A percentile compares a stretch with the other conserved stretches of the same genome.
Conservation (phyloP, 1,140 invertebrate species). For the Oryctes rhinoceros region DNA sequence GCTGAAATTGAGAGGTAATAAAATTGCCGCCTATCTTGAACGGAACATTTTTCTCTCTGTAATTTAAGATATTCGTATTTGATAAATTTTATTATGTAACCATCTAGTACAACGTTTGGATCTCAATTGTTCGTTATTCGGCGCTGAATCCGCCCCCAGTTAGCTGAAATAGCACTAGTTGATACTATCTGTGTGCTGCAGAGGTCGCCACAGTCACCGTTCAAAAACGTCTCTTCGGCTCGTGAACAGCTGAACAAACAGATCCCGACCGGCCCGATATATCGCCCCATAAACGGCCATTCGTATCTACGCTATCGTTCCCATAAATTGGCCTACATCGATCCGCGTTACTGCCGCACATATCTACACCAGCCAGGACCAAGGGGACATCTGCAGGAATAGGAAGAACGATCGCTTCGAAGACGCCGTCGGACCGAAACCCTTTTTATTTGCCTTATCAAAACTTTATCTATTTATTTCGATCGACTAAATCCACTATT, state of each 20-base stretch:
- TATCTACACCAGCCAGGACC: neutral
- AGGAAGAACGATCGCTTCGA: neutral
- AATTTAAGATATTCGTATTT: no score
- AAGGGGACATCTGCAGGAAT: neutral
- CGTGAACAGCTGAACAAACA: conserved; percentile 3
- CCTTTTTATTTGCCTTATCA: conserved; percentile 15
- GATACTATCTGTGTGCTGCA: no score
- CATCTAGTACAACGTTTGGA: no score
- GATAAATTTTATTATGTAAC: no score
- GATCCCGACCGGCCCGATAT: neutral
- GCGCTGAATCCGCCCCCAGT: no score
- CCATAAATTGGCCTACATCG: neutral
- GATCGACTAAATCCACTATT: conserved; percentile 10
- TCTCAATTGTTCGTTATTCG: no score
- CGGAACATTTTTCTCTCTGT: no score
- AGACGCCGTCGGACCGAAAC: conserved; percentile 3
- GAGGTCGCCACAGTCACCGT: no score
- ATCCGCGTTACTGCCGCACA: neutral
- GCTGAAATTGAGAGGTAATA: no score
- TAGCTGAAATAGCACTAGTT: no score
- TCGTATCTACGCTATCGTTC: neutral
- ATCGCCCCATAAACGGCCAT: neutral
- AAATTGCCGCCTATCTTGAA: no score
- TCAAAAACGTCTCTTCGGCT: neutral
- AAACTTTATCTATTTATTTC: conserved; percentile 16